Base-by-base conservation (phyloP, 1,140 invertebrate species). In the Orchestia grillus region DNA sequence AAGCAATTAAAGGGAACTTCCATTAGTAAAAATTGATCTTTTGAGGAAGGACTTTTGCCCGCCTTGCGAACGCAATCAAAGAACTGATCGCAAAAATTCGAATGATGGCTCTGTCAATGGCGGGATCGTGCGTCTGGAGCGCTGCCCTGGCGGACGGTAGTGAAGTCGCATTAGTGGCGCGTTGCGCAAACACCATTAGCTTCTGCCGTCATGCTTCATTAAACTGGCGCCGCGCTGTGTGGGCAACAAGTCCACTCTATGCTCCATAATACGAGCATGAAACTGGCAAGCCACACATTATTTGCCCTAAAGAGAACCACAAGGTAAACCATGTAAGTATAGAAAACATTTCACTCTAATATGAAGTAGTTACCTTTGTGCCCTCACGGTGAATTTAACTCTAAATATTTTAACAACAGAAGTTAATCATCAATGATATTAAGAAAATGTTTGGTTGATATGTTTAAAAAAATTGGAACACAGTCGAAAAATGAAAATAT, bases 61-160 rank as follows among this genome's bases (percentile, higher is more conserved):
- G 88, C 41, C 44, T 91, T 91, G 88, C 88, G 88, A 91, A 91
- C 44, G 41, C 88, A 91, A 91, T 91, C 88, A 91, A 91, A 91
- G 88, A 44, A 43, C 44, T 91, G 88, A 91, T 91, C 88, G 44
- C 41, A 91, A 91, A 91, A 91, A 91, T 91, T 91, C 88, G 88
- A 91, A 91, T 91, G 88, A 91, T 91, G 88, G 88, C 88, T 91
- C 41, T 43, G 88, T 91, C 88, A 91, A 91, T 91, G 88, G 88
- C 15, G 41, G 28, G 44, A 91, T 91, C 88, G 88, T 91, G 88
- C 88, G 88, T 91, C 4, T 44, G 41, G 88, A 43, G 88, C 41
- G 41, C 41, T 42, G 88, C 41, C 36, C 41, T 88, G 41, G 88
- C 88, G 88, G 41, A 91, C 88, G 88, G 88, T 91, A 91, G 88